Percentiles rank a stretch among this genome's conserved stretches.
Evolutionary conservation across 2,888 invertebrate species (phyloP).

Genomic region (Phasia obesa): DNA sequence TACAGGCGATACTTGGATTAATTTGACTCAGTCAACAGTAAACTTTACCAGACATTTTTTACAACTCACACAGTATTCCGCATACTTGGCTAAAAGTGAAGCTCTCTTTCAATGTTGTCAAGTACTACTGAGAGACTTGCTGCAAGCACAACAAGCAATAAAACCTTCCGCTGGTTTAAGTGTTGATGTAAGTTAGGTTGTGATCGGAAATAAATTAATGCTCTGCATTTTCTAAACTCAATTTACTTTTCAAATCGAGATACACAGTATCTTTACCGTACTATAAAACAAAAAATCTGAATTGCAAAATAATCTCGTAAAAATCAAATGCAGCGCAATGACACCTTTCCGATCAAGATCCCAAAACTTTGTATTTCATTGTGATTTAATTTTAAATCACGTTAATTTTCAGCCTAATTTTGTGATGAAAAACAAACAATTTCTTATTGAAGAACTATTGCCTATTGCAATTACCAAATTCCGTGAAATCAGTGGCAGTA

Average conservation of each 20-base stretch:
- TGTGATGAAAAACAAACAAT: conserved; percentile 81
- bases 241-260: no score
- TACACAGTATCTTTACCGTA: no score
- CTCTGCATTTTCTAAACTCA: no score
- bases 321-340: no score
- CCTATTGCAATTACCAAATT: conserved; percentile 80
- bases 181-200: conserved; percentile 79
- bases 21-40: conserved; percentile 81
- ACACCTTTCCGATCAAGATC: no score
- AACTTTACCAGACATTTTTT: conserved; percentile 81
- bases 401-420: conserved; percentile 80
- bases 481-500: conserved; percentile 77
- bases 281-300: no score
- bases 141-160: conserved; percentile 80
- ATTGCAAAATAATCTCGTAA: no score
- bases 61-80: conserved; percentile 81
- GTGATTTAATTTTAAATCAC: neutral
- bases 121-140: conserved; percentile 78
- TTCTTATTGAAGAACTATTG: conserved; percentile 80
- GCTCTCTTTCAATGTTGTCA: conserved; percentile 78
- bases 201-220: no score
- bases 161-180: conserved; percentile 79
- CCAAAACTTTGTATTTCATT: neutral
- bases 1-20: conserved; percentile 82
- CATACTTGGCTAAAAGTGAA: conserved; percentile 81